Evolutionary conservation across 2,888 invertebrate genomes (phyloP), one percentile per base, ranked within the genome.

Genomic region (Cosmia trapezina): DNA sequence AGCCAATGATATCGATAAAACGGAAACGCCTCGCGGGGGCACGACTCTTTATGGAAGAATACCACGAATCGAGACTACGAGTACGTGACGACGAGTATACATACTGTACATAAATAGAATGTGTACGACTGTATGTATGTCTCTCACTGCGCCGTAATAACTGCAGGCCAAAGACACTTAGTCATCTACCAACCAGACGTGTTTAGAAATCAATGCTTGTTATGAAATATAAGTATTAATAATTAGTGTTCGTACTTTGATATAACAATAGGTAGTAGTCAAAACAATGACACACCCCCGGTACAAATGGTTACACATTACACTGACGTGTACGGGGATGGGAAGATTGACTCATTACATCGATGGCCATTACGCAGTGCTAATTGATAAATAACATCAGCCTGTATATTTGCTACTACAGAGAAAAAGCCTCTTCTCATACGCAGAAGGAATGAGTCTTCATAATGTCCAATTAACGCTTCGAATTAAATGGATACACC

Each of bases 241-340:
- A 83, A 86, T 84, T 85, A 82, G 73, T 69, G 68, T 53, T 62
- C 60, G 70, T 71, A 75, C 74, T 73, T 64, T 77, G 61, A 76
- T 81, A 83, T 82, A 73, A 88, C 85, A 85, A 86, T 82, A 85
- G 73, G 71, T 70, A 59, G 80, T 85, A 86, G 87, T 81, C 86
- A 86, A 88, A 90, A 88, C 88, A 92, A 88, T 93, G 92, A 92
- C 92, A 94, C 93, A 90, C 93, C 93, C 92, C 89, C 83, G 75
- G 80, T 79, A 60, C 73, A 73, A 86, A 76, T 60, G 75, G 54
- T 71, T 83, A 80, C 69, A 63, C 70, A 74, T 81, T 51, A 60
- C 47, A 63, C 80, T 89, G 86, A 88, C 87, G 87, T 86, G 83
- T 72, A 51, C 57, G 43, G 87, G 88, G 84, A 85, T 86, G 83